phyloP scores from a whole-genome alignment of 2,888 invertebrate species.

The Pristionchus arcanus region DNA sequence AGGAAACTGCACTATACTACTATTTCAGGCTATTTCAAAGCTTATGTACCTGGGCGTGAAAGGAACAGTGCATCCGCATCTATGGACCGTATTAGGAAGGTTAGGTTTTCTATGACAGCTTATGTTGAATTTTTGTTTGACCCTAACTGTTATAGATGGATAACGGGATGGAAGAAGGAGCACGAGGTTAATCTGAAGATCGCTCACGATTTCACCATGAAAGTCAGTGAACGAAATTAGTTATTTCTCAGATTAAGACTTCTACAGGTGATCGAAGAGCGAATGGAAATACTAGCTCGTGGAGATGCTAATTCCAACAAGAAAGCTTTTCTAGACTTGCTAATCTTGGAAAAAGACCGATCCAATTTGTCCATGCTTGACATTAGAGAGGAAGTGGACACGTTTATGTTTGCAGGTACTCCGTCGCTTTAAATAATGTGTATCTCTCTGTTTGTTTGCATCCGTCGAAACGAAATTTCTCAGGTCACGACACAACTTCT shows the following conservation, averaged over 20 bases:
- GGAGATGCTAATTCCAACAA: not conserved
- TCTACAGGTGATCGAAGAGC: constrained; percentile 25
- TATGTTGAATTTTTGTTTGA: not conserved
- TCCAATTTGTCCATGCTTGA: constrained; percentile 17
- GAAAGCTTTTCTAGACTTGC: constrained; percentile 36
- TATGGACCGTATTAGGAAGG: too few species aligned
- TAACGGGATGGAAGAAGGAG: constrained; percentile 4
- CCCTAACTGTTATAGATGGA: not conserved
- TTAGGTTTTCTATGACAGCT: too few species aligned
- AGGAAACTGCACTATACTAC: too few species aligned
- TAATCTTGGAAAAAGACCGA: not conserved
- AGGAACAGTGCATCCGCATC: too few species aligned
- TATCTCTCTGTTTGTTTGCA: too few species aligned
- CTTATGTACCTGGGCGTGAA: too few species aligned
- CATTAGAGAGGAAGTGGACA: constrained; percentile 38
- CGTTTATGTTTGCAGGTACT: constrained; percentile 51
- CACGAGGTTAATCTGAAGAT: not conserved
- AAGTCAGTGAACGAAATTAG: not conserved
- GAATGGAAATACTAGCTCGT: not conserved
- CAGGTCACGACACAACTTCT: constrained; percentile 50
- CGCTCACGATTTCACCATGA: constrained; percentile 40
- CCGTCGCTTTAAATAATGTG: too few species aligned
- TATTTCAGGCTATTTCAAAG: too few species aligned
- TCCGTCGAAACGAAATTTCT: not conserved
- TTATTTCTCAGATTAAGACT: too few species aligned